Conservation (phyloP, 2,113 vertebrate genomes). For the Antigone vipio region DNA sequence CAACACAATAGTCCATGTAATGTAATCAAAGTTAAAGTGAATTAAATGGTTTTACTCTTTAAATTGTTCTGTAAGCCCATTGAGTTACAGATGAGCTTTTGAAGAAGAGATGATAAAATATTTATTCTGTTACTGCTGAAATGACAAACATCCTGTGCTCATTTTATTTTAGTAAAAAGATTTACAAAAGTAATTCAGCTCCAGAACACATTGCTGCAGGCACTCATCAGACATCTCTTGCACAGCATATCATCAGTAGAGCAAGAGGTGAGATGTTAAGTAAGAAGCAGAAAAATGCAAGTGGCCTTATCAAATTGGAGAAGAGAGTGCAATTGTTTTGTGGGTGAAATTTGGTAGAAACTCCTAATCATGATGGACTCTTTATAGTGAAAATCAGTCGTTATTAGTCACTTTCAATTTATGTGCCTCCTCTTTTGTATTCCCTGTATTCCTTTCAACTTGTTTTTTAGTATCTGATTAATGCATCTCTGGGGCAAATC, state of each 20-base stretch:
- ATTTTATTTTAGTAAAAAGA: slow-evolving; percentile 28
- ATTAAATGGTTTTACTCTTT: neutral
- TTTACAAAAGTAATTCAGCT: neutral
- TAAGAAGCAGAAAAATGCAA: slow-evolving; percentile 5
- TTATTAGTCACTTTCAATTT: neutral
- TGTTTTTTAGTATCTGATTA: neutral
- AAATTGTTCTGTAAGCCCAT: neutral
- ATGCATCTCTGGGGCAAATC: neutral
- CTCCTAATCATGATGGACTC: neutral
- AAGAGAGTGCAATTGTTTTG: neutral
- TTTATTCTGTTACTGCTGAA: slow-evolving; percentile 44
- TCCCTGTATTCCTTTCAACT: neutral
- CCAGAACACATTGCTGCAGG: neutral
- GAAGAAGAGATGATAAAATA: slow-evolving; percentile 35
- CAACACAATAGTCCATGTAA: neutral
- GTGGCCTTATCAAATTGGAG: neutral
- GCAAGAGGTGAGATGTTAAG: slow-evolving; percentile 35
- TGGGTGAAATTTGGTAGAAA: neutral
- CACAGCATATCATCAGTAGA: slow-evolving; percentile 6
- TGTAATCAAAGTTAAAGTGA: slow-evolving; percentile 4
- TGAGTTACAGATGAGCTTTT: slow-evolving; percentile 14
- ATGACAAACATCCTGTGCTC: slow-evolving; percentile 24
- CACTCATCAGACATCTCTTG: slow-evolving; percentile 8
- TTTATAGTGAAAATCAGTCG: neutral
- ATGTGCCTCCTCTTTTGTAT: neutral